These are phyloP conservation scores for Phoenicopterus ruber DNA, from an alignment of 2,113 vertebrate species.

Conservation along the genomic window DNA sequence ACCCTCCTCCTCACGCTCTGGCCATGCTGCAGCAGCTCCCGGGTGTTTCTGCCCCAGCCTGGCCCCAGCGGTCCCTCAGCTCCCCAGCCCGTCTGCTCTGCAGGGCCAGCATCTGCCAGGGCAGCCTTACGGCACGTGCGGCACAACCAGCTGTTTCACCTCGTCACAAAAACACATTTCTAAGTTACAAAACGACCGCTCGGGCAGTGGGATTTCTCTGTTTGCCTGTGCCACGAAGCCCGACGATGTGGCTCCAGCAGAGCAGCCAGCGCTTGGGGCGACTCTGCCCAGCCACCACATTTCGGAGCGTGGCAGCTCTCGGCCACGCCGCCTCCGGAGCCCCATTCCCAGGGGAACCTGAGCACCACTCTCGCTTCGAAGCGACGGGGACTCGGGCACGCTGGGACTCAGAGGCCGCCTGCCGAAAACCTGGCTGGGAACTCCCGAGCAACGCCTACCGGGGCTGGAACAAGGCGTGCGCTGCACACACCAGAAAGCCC, in stretches of 20 bases:
- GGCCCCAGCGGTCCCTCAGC: neutral
- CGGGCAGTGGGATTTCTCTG: neutral
- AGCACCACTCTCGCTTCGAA: neutral
- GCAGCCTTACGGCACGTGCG: neutral
- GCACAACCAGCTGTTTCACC: neutral
- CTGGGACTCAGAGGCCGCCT: neutral
- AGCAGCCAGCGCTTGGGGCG: neutral
- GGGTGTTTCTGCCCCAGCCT: neutral
- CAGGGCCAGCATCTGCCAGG: neutral
- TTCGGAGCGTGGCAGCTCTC: neutral
- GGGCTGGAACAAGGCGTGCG: rapidly evolving
- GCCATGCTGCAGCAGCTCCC: neutral
- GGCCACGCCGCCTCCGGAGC: neutral
- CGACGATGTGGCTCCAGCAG: rapidly evolving
- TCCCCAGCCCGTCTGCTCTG: neutral
- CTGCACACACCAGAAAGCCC: neutral
- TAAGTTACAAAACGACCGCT: neutral
- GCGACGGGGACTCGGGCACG: neutral
- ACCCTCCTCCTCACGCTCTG: neutral
- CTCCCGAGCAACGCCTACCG: no score
- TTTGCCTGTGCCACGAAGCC: neutral
- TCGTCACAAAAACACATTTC: neutral
- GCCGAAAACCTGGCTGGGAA: neutral
- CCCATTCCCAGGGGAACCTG: neutral
- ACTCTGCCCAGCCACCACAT: neutral